These are phyloP conservation scores for Scolopax mira DNA, from an alignment of 2,113 vertebrate species.

Conservation along the genomic window DNA sequence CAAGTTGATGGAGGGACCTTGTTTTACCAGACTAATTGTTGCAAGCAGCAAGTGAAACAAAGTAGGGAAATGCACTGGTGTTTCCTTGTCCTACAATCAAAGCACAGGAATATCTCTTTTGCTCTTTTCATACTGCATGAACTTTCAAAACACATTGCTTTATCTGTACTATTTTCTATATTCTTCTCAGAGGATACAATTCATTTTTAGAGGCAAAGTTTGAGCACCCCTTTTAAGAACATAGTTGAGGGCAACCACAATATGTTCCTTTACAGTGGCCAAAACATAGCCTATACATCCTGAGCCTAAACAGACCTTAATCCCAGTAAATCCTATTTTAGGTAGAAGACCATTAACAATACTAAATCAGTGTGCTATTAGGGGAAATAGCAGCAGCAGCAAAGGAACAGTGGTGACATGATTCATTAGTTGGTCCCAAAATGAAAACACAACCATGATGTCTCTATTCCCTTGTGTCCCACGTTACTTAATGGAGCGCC, in stretches of 20 bases:
- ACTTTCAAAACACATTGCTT: neutral
- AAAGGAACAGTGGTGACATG: neutral
- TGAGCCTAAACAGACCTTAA: neutral
- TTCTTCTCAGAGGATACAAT: neutral
- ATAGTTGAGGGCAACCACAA: neutral
- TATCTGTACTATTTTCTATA: neutral
- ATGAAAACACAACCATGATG: neutral
- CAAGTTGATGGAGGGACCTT: neutral
- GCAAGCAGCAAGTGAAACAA: neutral
- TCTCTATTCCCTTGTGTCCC: neutral
- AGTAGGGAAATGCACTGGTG: neutral
- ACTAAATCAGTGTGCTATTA: constrained; percentile 39
- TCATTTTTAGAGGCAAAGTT: neutral
- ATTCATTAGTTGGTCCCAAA: neutral
- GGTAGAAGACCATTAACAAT: constrained; percentile 18
- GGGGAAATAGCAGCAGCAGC: neutral
- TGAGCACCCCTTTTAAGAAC: neutral
- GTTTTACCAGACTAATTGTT: neutral
- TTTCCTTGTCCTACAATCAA: neutral
- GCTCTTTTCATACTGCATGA: neutral
- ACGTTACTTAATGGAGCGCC: neutral
- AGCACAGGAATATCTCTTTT: neutral
- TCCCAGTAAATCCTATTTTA: neutral
- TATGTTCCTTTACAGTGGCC: neutral
- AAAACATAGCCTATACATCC: neutral